These are phyloP conservation scores for Saimiri boliviensis DNA, from an alignment of 2,113 vertebrate species.

Conservation along the genomic window DNA sequence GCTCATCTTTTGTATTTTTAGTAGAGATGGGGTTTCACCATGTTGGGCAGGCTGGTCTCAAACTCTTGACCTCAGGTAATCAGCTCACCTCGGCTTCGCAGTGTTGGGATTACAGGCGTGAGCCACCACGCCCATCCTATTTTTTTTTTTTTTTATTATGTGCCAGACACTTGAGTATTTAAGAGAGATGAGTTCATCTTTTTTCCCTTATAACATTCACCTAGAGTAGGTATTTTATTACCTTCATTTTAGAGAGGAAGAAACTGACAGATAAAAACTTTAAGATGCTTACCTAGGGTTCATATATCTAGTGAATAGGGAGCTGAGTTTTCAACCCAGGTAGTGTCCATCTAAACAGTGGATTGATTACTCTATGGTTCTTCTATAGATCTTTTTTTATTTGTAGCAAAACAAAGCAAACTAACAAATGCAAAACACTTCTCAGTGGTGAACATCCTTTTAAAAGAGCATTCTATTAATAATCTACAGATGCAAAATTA, in stretches of 20 bases:
- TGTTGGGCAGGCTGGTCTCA: too few species aligned
- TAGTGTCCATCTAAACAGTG: not conserved
- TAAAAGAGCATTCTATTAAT: not conserved
- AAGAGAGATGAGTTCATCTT: slow-evolving; percentile 2
- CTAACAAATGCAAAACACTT: not conserved
- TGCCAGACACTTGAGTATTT: not conserved
- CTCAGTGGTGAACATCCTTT: not conserved
- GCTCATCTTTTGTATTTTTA: too few species aligned
- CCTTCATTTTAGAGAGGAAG: not conserved
- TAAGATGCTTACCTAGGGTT: not conserved
- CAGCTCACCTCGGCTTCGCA: too few species aligned
- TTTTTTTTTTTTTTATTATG: not conserved
- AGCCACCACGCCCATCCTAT: too few species aligned
- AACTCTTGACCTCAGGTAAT: too few species aligned
- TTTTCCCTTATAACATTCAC: not conserved
- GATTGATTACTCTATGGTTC: not conserved
- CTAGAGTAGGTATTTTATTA: not conserved
- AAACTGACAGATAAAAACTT: not conserved
- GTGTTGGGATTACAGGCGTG: too few species aligned
- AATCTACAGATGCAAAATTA: not conserved
- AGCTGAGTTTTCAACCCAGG: not conserved
- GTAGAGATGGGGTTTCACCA: too few species aligned
- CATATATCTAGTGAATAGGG: not conserved
- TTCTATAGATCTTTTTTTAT: not conserved
- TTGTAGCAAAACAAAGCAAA: not conserved